A percentile compares a stretch with the other conserved stretches of the same genome.
Conservation (phyloP, 23 tunicate genomes). For the Styela clava region DNA sequence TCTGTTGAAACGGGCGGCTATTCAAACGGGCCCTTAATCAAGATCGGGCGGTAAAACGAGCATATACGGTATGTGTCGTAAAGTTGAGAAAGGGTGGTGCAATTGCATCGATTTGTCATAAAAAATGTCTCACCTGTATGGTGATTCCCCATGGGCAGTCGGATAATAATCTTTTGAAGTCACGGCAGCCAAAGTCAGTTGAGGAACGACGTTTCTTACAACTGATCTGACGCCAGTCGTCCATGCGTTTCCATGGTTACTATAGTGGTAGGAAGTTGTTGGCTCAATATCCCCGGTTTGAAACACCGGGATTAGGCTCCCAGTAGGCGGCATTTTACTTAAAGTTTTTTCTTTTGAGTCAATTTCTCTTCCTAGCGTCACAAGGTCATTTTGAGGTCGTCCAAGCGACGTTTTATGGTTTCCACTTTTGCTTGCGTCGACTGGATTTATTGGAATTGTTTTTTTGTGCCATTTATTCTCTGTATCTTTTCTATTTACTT, state of each 20-base stretch:
- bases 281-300: not conserved
- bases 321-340: not conserved
- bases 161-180: not conserved
- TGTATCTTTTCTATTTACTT: not conserved
- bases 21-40: too few relatives aligned
- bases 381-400: not conserved
- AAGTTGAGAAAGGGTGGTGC: too few relatives aligned
- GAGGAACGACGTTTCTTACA: not conserved
- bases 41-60: too few relatives aligned
- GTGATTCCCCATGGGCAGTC: not conserved
- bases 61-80: too few relatives aligned
- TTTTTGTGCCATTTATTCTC: not conserved
- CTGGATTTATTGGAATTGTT: too few relatives aligned
- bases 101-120: too few relatives aligned
- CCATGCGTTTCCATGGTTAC: not conserved
- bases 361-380: not conserved
- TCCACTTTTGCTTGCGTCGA: not conserved
- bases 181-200: not conserved
- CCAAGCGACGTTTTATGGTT: not conserved
- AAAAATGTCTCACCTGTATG: not conserved
- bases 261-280: not conserved
- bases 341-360: not conserved
- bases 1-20: too few relatives aligned
- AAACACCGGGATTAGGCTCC: conserved; percentile 7
- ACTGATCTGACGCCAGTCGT: not conserved